Percentiles rank a stretch among this genome's conserved stretches.
These are phyloP conservation scores for Laodelphax striatellus DNA, from an alignment of 1,140 invertebrate species.

Conservation along the genomic window DNA sequence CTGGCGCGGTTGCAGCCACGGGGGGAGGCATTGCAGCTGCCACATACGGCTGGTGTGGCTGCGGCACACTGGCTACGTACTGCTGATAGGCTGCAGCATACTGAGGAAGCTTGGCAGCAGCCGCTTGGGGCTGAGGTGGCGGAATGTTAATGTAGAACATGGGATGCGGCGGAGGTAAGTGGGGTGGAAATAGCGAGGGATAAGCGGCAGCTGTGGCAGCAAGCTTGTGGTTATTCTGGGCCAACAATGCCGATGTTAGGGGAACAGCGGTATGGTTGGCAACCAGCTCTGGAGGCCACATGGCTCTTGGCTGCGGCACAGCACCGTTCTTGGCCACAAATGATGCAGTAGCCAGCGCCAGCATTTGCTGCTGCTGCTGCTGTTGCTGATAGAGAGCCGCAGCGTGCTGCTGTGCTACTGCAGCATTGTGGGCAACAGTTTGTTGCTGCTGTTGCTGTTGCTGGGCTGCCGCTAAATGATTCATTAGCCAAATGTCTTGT, in stretches of 20 bases:
- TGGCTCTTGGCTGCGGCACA: neutral
- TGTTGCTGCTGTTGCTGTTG: constrained; percentile 7
- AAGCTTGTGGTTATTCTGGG: neutral
- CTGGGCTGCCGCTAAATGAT: constrained; percentile 6
- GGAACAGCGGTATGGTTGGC: neutral
- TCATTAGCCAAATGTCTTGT: constrained; percentile 15
- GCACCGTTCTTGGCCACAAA: neutral
- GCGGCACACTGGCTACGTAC: neutral
- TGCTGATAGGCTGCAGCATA: neutral
- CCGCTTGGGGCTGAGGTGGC: constrained; percentile 4
- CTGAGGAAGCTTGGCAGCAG: constrained; percentile 6
- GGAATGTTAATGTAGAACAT: constrained; percentile 10
- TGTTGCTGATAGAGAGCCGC: neutral
- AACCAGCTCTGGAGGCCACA: neutral
- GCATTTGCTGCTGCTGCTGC: constrained; percentile 6
- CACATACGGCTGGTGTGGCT: constrained; percentile 3
- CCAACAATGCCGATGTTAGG: neutral
- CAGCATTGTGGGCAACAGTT: neutral
- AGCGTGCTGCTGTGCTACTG: neutral
- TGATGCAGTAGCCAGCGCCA: constrained; percentile 6
- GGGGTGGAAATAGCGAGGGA: constrained; percentile 2
- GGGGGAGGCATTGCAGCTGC: neutral
- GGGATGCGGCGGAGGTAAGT: neutral
- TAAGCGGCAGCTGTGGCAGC: neutral
- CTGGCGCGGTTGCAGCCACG: neutral